Evolutionary conservation across 2,797 vertebrate species (phyloP).

Genomic region (Rhabdomys pumilio): DNA sequence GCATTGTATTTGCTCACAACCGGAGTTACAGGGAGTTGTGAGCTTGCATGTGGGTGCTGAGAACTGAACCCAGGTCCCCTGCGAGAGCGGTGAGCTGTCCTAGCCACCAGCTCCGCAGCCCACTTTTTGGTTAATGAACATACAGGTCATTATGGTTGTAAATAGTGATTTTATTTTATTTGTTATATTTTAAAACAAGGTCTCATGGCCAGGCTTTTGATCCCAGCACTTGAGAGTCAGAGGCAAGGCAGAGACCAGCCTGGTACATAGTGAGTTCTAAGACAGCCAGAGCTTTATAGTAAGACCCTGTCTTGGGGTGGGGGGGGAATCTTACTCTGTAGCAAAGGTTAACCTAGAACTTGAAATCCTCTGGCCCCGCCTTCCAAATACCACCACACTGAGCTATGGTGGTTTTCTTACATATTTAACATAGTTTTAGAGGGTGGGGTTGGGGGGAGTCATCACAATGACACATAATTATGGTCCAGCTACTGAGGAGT

Average conservation of each 20-base stretch:
- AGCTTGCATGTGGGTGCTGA: not conserved
- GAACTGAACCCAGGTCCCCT: not conserved
- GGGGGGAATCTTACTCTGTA: not conserved
- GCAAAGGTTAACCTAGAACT: not conserved
- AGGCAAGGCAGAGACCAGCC: not conserved
- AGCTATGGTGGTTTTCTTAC: not conserved
- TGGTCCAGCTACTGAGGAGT: not conserved
- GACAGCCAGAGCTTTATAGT: not conserved
- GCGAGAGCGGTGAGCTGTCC: not conserved
- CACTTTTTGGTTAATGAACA: not conserved
- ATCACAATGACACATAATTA: not conserved
- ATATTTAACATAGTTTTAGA: not conserved
- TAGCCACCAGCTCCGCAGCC: too few species aligned
- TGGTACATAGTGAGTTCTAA: not conserved
- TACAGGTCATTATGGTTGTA: not conserved
- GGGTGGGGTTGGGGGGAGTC: not conserved
- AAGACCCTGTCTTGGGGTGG: not conserved
- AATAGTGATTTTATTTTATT: not conserved
- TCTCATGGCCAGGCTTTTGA: not conserved
- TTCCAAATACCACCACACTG: not conserved
- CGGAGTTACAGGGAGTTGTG: not conserved
- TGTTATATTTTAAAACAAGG: not conserved
- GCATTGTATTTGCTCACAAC: not conserved
- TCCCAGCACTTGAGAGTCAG: not conserved
- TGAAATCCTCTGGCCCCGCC: not conserved